These are phyloP conservation scores for Parazoanthus darwini DNA, from an alignment of 92 coral and sea anemone species.

Conservation along the genomic window DNA sequence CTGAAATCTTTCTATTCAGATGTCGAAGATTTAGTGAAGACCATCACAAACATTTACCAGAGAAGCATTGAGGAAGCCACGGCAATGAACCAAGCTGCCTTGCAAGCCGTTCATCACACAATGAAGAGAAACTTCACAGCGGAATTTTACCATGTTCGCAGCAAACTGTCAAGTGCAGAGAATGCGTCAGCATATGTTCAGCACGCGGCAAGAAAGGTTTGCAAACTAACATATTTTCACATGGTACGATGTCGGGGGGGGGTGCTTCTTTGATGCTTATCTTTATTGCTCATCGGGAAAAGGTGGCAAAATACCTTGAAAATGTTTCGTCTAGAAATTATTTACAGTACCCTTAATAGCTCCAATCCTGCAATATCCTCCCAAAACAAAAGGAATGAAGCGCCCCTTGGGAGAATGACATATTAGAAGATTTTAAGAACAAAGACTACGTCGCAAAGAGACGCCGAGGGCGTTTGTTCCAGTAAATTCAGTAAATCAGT, in stretches of 20 bases:
- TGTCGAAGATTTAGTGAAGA: slow-evolving; percentile 44
- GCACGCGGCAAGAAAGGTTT: slow-evolving; percentile 55
- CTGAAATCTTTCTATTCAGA: slow-evolving; percentile 30
- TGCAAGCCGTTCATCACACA: slow-evolving; percentile 27
- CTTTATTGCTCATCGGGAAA: too few species aligned
- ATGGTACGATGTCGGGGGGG: not conserved
- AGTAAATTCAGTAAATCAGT: not conserved
- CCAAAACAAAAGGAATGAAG: not conserved
- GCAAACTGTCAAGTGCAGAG: slow-evolving; percentile 46
- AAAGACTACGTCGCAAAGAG: too few species aligned
- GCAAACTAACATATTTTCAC: not conserved
- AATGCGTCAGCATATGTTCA: slow-evolving; percentile 63
- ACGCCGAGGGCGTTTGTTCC: not conserved
- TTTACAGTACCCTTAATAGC: too few species aligned
- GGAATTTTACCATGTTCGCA: slow-evolving; percentile 31
- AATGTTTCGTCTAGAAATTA: too few species aligned
- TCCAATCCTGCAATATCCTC: not conserved
- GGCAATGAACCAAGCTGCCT: slow-evolving; percentile 13
- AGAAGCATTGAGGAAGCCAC: slow-evolving; percentile 7
- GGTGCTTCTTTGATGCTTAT: too few species aligned
- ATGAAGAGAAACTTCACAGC: slow-evolving; percentile 51
- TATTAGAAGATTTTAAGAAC: too few species aligned
- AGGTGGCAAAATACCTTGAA: too few species aligned
- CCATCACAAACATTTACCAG: slow-evolving; percentile 22
- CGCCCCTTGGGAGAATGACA: too few species aligned